A percentile compares a stretch with the other conserved stretches of the same genome.
Evolutionary conservation across 2,888 invertebrate genomes (phyloP).

Genomic region (Bellardia pandia): DNA sequence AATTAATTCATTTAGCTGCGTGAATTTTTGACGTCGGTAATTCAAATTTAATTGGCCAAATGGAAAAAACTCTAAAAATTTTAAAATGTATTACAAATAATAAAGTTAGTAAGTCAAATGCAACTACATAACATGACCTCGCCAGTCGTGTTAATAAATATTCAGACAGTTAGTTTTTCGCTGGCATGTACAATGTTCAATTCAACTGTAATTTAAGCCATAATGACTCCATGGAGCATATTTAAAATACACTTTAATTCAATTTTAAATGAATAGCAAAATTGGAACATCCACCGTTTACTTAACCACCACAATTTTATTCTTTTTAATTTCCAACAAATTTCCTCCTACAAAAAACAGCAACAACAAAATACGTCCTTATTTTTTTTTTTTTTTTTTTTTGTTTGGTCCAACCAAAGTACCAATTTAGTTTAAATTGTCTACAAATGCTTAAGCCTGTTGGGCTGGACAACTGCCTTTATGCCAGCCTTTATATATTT

Average conservation of each 20-base stretch:
- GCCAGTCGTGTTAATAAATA: constrained; percentile 29
- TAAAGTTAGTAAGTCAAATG: constrained; percentile 1
- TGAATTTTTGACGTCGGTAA: background rate
- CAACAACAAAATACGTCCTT: constrained; percentile 21
- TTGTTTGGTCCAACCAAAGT: constrained; percentile 53
- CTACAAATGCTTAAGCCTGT: constrained; percentile 69
- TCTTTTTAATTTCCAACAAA: constrained; percentile 72
- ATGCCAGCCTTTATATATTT: constrained; percentile 65
- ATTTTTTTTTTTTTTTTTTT: constrained; percentile 30
- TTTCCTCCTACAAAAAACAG: constrained; percentile 56
- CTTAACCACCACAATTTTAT: constrained; percentile 49
- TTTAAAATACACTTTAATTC: constrained; percentile 72
- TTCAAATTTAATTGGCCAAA: constrained; percentile 6
- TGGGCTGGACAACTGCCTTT: constrained; percentile 68
- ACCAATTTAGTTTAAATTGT: constrained; percentile 72
- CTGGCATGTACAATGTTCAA: constrained; percentile 7
- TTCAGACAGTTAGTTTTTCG: constrained; percentile 16
- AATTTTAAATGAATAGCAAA: constrained; percentile 59
- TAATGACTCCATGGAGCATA: constrained; percentile 68
- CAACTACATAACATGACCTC: background rate
- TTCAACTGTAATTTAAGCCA: constrained; percentile 51
- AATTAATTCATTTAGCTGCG: constrained; percentile 16
- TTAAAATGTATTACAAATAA: constrained; percentile 22
- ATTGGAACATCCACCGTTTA: constrained; percentile 31
- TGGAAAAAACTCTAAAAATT: background rate